Conservation (phyloP, 2,113 vertebrate species). For the Porphyrio hochstetteri region DNA sequence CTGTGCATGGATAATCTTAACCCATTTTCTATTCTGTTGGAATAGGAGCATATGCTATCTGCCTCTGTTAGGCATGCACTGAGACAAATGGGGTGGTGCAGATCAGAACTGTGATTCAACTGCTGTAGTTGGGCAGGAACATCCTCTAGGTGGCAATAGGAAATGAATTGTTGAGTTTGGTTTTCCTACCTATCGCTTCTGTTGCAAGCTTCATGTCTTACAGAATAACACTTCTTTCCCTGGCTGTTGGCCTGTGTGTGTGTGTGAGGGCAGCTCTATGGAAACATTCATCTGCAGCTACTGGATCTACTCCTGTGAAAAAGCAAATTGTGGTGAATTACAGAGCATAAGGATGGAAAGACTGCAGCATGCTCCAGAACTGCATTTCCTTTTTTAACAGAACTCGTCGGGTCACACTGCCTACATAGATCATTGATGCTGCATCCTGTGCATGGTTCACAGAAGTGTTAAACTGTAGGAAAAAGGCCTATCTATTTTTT, state of each 20-base stretch:
- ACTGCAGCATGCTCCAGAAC: accelerated
- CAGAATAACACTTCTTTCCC: background rate
- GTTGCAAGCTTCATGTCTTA: background rate
- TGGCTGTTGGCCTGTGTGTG: background rate
- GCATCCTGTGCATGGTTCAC: background rate
- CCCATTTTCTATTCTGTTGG: constrained; percentile 8
- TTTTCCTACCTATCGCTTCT: background rate
- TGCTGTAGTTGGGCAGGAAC: background rate
- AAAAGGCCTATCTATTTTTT: background rate
- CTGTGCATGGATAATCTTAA: constrained; percentile 22
- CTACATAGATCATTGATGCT: background rate
- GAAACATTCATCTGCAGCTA: background rate
- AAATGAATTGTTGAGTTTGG: background rate
- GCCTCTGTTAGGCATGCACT: background rate
- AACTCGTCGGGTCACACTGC: background rate
- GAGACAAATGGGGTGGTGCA: background rate
- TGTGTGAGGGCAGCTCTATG: background rate
- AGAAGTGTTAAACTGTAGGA: background rate
- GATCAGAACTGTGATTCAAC: background rate
- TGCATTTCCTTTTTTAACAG: background rate
- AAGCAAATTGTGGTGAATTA: background rate
- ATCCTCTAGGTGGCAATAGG: constrained; percentile 58
- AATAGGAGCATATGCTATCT: background rate
- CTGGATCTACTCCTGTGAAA: background rate
- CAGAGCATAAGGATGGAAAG: background rate